Percentiles rank a stretch among this genome's conserved stretches.
These are phyloP conservation scores for Perccottus glenii DNA, from an alignment of 2,113 vertebrate genomes.

Conservation along the genomic window DNA sequence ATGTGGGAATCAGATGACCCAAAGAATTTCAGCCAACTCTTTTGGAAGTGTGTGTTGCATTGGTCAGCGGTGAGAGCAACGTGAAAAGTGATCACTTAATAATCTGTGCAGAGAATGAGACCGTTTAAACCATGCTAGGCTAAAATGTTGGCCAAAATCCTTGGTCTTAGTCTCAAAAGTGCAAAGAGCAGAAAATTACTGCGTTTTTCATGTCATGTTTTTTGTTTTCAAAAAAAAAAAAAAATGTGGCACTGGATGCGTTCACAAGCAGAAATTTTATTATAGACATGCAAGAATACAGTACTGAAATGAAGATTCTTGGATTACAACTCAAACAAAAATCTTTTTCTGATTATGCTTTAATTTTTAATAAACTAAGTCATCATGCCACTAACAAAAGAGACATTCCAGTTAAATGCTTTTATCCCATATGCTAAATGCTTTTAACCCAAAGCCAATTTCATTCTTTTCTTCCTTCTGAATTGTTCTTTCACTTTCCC, in stretches of 20 bases:
- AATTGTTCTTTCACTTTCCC: constrained; percentile 56
- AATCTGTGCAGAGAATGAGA: constrained; percentile 77
- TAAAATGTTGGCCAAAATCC: constrained; percentile 30
- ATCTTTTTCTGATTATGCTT: constrained; percentile 1
- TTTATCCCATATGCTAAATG: neutral
- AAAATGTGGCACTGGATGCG: constrained; percentile 2
- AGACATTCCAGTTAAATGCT: neutral
- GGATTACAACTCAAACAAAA: constrained; percentile 9
- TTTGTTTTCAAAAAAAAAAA: neutral
- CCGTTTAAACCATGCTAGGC: constrained; percentile 34
- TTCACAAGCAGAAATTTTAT: constrained; percentile 48
- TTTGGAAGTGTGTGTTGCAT: constrained; percentile 34
- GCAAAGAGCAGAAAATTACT: constrained; percentile 6
- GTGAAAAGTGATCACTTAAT: constrained; percentile 61
- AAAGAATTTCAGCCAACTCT: constrained; percentile 53
- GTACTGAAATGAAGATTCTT: constrained; percentile 36
- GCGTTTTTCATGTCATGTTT: constrained; percentile 6
- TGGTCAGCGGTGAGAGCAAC: constrained; percentile 30
- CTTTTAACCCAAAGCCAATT: constrained; percentile 13
- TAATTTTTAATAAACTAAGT: neutral
- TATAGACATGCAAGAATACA: constrained; percentile 30
- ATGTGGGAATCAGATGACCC: constrained; percentile 77
- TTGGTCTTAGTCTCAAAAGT: constrained; percentile 38
- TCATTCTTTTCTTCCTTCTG: constrained; percentile 66
- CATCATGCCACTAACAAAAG: neutral